A percentile compares a stretch with the other conserved stretches of the same genome.
These are phyloP conservation scores for Bedellia somnulentella DNA, from an alignment of 2,888 invertebrate genomes.

Conservation along the genomic window DNA sequence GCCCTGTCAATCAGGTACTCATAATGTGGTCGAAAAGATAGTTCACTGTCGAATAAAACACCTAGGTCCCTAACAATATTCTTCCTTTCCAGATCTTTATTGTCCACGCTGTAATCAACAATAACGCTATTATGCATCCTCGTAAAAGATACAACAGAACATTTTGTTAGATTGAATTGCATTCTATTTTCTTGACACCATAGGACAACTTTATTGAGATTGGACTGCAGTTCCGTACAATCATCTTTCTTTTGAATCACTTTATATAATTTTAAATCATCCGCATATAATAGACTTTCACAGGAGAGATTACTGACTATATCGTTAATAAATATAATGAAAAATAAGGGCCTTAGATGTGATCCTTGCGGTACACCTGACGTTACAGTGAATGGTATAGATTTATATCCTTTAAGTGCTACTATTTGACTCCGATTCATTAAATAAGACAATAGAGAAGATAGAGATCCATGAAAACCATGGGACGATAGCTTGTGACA, in stretches of 20 bases:
- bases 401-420: neutral
- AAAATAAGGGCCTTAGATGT: neutral
- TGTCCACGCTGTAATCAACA: neutral
- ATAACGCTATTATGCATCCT: neutral
- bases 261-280: neutral
- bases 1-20: neutral
- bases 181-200: no score
- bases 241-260: neutral
- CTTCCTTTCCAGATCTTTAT: neutral
- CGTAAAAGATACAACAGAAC: neutral
- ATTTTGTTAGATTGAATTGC: neutral
- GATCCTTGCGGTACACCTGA: constrained; percentile 1
- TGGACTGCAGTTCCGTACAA: neutral
- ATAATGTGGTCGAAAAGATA: neutral
- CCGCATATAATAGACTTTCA: constrained; percentile 1
- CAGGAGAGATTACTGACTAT: neutral
- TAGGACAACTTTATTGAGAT: neutral
- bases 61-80: neutral
- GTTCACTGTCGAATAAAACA: neutral
- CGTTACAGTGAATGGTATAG: neutral
- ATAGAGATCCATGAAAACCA: neutral
- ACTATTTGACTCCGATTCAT: neutral
- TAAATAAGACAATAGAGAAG: neutral
- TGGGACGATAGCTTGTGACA: neutral
- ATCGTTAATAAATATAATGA: constrained; percentile 1